Conservation (phyloP, 1,140 invertebrate genomes). For the Anoplophora glabripennis region DNA sequence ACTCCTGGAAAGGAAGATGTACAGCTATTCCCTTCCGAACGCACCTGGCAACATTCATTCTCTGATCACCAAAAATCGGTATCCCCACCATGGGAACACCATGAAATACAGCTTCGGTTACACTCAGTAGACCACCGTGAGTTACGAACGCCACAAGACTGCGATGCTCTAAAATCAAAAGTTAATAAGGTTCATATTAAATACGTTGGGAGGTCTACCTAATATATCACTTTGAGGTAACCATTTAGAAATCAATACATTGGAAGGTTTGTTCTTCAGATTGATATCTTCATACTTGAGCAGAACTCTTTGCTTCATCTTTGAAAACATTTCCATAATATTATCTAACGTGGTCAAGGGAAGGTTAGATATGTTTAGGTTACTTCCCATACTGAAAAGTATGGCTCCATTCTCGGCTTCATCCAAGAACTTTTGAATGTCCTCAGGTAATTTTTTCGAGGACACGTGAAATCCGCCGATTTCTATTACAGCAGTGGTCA, state of each 20-base stretch:
- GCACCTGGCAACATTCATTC: constrained; percentile 37
- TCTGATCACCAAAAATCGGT: constrained; percentile 54
- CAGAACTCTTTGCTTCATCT: constrained; percentile 58
- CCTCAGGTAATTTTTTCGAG: constrained; percentile 41
- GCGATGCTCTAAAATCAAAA: no score
- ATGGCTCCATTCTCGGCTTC: constrained; percentile 60
- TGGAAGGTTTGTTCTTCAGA: constrained; percentile 33
- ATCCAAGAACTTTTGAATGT: constrained; percentile 60
- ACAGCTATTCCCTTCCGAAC: constrained; percentile 30
- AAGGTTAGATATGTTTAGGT: constrained; percentile 51
- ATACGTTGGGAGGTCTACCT: constrained; percentile 4
- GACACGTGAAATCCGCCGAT: constrained; percentile 39
- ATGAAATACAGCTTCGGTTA: no score
- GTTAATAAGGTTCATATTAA: no score
- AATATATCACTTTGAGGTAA: constrained; percentile 29
- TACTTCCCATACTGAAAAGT: constrained; percentile 67
- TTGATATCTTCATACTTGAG: constrained; percentile 63
- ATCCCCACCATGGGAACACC: constrained; percentile 51
- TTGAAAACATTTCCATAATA: constrained; percentile 53
- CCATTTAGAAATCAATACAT: constrained; percentile 29
- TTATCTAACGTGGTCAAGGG: constrained; percentile 49
- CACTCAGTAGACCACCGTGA: no score
- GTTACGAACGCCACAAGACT: no score
- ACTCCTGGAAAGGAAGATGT: constrained; percentile 13
- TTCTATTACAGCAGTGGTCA: constrained; percentile 34